Base-by-base conservation (phyloP, 1,140 invertebrate genomes). In the Calosoma granatense region DNA sequence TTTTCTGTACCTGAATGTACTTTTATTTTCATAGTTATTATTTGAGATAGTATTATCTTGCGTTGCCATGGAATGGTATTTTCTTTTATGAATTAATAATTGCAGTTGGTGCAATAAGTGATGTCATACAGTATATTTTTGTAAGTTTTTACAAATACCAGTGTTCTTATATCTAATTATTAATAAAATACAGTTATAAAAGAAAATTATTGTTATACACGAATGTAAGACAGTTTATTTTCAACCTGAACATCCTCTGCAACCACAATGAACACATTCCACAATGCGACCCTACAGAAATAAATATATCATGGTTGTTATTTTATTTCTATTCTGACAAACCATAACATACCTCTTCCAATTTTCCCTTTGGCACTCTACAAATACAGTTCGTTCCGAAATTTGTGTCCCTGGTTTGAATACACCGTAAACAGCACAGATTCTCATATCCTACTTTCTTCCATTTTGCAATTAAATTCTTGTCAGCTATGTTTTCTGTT, bases 391-490 rank as follows among this genome's bases (percentile, higher is more conserved):
- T 99, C 0, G 97, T 99, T 1, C 91, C 94, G 77, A 99, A 99
- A 75, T 99, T 99, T 1, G 97, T 99, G 67, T 99, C 96, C 66
- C 96, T 82, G 0, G 93, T 92, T 69, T 99, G 97, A 67, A 99
- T 98, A 70, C 97, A 99, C 11, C 96, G 78, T n/a, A 99, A 75
- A 72, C 97, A 99, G 68, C 97, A 99, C 2, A 99, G 75, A 71
- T 98, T 99, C 75, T 99, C 97, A 77, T 98, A 99, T 0, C 97
- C 97, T 62, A 94, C 90, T 73, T 99, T 99, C 71, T 99, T 99
- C 97, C 97, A 99, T 71, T 99, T 99, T 0, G 97, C 97, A 65
- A 99, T 99, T 1, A 99, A 75, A 70, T 98, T 97, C 59, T 85
- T 87, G 71, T 99, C 97, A 0, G 97, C 97, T 60, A 99, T 95